phyloP scores from a whole-genome alignment of 2,113 vertebrate genomes.

The Hemibagrus wyckioides region DNA sequence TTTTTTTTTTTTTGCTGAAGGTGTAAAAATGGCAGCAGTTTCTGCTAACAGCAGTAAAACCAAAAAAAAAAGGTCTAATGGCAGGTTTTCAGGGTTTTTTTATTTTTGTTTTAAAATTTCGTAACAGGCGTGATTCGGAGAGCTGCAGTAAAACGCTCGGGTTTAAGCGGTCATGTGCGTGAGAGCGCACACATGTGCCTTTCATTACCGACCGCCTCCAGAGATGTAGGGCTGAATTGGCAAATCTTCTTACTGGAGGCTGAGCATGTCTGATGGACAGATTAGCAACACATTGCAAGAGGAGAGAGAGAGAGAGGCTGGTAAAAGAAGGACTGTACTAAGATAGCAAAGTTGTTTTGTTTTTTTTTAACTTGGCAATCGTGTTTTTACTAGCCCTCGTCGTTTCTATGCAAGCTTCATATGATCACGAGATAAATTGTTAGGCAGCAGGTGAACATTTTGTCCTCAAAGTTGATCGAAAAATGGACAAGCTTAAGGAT shows the following conservation, averaged over 20 bases:
- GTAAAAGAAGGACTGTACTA: neutral
- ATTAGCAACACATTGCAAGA: slow-evolving; percentile 71
- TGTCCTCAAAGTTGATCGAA: neutral
- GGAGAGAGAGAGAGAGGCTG: slow-evolving; percentile 20
- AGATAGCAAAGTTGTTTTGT: neutral
- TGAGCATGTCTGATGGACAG: slow-evolving; percentile 76
- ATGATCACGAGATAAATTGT: neutral
- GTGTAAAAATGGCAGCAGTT: neutral
- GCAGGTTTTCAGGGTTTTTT: neutral
- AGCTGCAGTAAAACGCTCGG: slow-evolving; percentile 35
- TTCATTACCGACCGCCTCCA: slow-evolving; percentile 81
- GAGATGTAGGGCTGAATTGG: slow-evolving; percentile 81
- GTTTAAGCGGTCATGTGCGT: slow-evolving; percentile 65
- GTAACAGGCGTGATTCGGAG: neutral
- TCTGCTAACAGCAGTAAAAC: neutral
- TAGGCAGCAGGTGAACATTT: neutral
- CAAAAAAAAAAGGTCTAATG: neutral
- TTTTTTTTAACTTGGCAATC: neutral
- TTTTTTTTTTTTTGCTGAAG: neutral
- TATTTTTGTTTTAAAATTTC: neutral
- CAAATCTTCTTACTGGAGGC: slow-evolving; percentile 81
- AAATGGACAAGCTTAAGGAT: too few species aligned
- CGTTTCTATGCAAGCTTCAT: neutral
- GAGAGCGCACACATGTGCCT: slow-evolving; percentile 77
- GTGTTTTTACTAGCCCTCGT: neutral